Evolutionary conservation across 2,797 vertebrate species (phyloP), one percentile per base, ranked within the genome.

Genomic region (Odontamblyopus lacepedii): DNA sequence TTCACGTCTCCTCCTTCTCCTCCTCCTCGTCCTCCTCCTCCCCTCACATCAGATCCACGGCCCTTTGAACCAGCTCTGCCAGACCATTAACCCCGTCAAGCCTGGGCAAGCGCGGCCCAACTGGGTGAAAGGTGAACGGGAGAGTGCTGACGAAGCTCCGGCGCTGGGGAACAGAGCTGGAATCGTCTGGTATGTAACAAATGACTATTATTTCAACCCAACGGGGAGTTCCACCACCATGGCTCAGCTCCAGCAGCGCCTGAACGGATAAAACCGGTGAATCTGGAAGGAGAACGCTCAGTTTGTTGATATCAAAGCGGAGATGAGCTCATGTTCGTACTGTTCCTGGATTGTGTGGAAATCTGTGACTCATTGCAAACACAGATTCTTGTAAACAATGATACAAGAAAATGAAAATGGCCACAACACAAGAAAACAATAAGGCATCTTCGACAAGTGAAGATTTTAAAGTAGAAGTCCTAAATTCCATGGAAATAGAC

Each of bases 91-190:
- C 90, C 87, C 89, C 79, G 66, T 87, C 77, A 71, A 82, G 83
- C 82, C 90, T 76, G 75, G 67, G 62, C n/a, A 1, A 79, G 32
- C 38, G 48, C 63, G 77, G 84, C 71, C 85, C 79, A 90, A 88
- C 81, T 92, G 80, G 91, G 92, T 91, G 90, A 93, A 93, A 93
- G 91, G 91, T 91, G 65, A 85, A 89, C 50, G 76, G 29, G 70
- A 81, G 83, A 89, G 29, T 77, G 85, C 75, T 81, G 84, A 86
- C 84, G 13, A 57, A 70, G 71, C 71, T 69, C 64, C 57, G 78
- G 75, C 80, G 70, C 71, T 76, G 77, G 76, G 56, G 70, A 35
- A 69, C 71, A 63, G 76, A 69, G 72, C 53, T 27, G 76, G 71
- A 78, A 74, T 75, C 1, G 71, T 66, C 67, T 78, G 82, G 78